These are phyloP conservation scores for Pristionchus maxplancki DNA, from an alignment of 2,888 invertebrate species.

Conservation along the genomic window DNA sequence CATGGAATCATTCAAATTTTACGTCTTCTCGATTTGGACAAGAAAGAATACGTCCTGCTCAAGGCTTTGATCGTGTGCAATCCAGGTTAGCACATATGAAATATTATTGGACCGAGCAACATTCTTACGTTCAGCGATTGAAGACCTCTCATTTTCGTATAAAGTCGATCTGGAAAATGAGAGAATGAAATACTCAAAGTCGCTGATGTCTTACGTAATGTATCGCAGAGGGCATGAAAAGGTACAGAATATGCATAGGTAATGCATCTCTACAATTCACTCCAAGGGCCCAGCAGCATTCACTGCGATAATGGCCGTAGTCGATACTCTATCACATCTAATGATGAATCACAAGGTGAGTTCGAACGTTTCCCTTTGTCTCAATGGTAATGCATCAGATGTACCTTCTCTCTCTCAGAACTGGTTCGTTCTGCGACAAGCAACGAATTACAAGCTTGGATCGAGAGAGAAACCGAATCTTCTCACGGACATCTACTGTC, in stretches of 20 bases:
- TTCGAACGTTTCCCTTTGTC: background rate
- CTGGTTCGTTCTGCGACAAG: background rate
- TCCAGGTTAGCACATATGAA: background rate
- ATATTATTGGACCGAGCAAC: too few relatives aligned
- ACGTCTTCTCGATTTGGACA: conserved; percentile 13
- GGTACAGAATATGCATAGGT: background rate
- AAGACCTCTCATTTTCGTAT: background rate
- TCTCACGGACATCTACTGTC: background rate
- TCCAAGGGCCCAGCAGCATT: background rate
- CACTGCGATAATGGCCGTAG: background rate
- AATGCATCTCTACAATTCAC: background rate
- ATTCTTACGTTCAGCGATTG: conserved; percentile 6
- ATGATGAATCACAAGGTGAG: conserved; percentile 13
- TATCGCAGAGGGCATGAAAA: background rate
- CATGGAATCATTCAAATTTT: background rate
- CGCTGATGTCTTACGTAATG: conserved; percentile 26
- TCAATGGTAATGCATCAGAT: background rate
- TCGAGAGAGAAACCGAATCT: background rate
- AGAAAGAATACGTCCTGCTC: conserved; percentile 43
- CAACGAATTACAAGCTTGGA: background rate
- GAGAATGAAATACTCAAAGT: background rate
- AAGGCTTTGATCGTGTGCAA: conserved; percentile 40
- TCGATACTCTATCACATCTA: background rate
- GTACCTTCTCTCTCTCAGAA: background rate
- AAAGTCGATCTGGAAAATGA: background rate